phyloP scores from a whole-genome alignment of 2,888 invertebrate genomes.

The Epinotia bilunana region DNA sequence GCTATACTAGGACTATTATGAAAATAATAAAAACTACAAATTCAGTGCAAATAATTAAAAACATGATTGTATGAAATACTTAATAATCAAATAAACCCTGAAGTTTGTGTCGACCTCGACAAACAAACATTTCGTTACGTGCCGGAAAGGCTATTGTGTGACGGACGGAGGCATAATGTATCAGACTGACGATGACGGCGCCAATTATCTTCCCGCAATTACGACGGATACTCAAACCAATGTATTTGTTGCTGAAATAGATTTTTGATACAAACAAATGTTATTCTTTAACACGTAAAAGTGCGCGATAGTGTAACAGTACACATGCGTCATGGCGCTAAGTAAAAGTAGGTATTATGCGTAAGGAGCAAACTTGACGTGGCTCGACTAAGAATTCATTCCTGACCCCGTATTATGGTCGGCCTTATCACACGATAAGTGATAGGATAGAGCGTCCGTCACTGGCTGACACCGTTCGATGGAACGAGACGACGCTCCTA shows the following conservation, averaged over 20 bases:
- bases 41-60: neutral
- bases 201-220: conserved; percentile 33
- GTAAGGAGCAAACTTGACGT: neutral
- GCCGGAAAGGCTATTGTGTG: conserved; percentile 39
- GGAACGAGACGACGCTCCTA: too few relatives aligned
- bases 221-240: conserved; percentile 9
- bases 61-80: neutral
- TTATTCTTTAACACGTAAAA: neutral
- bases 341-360: too few relatives aligned
- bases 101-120: conserved; percentile 12
- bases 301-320: too few relatives aligned
- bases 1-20: too few relatives aligned
- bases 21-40: neutral
- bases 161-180: conserved; percentile 37
- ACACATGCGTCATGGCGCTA: too few relatives aligned
- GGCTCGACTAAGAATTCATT: neutral
- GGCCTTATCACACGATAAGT: too few relatives aligned
- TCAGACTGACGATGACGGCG: conserved; percentile 26
- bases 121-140: conserved; percentile 27
- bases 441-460: too few relatives aligned
- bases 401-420: too few relatives aligned
- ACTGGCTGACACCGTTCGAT: too few relatives aligned
- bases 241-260: conserved; percentile 7
- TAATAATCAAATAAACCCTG: conserved; percentile 2
- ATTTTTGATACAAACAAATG: neutral